These are phyloP conservation scores for Cephalopterus ornatus DNA, from an alignment of 2,113 vertebrate genomes.

Conservation along the genomic window DNA sequence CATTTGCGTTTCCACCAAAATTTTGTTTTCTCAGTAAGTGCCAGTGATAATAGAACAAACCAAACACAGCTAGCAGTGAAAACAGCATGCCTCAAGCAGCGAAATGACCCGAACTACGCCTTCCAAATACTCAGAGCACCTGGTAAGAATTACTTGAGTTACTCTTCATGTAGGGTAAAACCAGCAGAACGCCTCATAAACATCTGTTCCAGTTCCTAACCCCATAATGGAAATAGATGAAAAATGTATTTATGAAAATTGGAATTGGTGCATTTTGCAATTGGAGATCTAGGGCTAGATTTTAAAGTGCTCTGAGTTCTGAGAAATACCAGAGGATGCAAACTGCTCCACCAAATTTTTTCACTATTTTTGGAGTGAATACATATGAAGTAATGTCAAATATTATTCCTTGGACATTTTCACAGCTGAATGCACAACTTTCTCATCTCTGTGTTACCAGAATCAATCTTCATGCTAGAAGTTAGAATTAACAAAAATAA, in stretches of 20 bases:
- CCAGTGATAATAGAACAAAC: not conserved
- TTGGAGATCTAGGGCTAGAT: not conserved
- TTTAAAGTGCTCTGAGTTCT: not conserved
- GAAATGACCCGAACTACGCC: not conserved
- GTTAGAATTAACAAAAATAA: not conserved
- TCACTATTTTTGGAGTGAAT: not conserved
- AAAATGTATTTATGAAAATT: not conserved
- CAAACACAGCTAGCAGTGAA: not conserved
- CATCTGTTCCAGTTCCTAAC: accelerated
- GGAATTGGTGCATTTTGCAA: not conserved
- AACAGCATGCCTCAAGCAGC: not conserved
- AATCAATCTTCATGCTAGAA: not conserved
- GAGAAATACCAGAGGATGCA: not conserved
- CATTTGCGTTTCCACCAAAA: not conserved
- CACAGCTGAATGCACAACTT: not conserved
- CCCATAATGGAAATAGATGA: not conserved
- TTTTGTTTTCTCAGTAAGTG: not conserved
- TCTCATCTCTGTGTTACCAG: not conserved
- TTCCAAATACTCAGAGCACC: not conserved
- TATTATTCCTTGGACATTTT: not conserved
- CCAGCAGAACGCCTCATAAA: not conserved
- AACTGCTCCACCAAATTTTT: not conserved
- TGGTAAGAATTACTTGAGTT: not conserved
- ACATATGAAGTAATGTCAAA: not conserved
- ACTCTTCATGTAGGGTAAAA: not conserved